phyloP scores from a whole-genome alignment of 2,797 vertebrate species.

The Arremon brunneinucha region DNA sequence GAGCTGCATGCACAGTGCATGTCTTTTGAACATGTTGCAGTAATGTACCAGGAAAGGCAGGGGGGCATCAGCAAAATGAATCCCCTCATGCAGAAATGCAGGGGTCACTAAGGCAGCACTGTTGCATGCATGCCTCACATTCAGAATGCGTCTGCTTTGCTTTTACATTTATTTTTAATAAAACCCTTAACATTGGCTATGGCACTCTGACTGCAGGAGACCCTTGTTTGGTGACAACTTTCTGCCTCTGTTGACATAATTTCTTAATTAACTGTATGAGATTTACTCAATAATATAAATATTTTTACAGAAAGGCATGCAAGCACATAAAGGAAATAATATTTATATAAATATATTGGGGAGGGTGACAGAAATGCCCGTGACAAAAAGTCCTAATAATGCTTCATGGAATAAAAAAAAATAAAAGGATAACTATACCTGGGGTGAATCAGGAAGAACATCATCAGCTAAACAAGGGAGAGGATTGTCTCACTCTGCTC shows the following conservation, averaged over 20 bases:
- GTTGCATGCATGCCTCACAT: not conserved
- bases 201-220: not conserved
- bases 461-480: not conserved
- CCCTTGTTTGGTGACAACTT: not conserved
- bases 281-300: not conserved
- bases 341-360: not conserved
- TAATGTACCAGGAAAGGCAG: not conserved
- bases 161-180: slow-evolving; percentile 4
- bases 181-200: not conserved
- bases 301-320: not conserved
- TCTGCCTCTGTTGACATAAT: not conserved
- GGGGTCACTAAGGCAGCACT: not conserved
- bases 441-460: not conserved
- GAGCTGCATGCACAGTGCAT: not conserved
- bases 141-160: not conserved
- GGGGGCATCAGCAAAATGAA: not conserved
- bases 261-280: not conserved
- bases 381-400: not conserved
- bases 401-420: not conserved
- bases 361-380: not conserved
- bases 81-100: not conserved
- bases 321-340: not conserved
- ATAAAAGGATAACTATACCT: not conserved
- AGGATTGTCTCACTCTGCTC: not conserved
- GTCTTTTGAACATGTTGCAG: not conserved